Evolutionary conservation across 2,888 invertebrate genomes (phyloP).

Genomic region (Epinotia nisella): DNA sequence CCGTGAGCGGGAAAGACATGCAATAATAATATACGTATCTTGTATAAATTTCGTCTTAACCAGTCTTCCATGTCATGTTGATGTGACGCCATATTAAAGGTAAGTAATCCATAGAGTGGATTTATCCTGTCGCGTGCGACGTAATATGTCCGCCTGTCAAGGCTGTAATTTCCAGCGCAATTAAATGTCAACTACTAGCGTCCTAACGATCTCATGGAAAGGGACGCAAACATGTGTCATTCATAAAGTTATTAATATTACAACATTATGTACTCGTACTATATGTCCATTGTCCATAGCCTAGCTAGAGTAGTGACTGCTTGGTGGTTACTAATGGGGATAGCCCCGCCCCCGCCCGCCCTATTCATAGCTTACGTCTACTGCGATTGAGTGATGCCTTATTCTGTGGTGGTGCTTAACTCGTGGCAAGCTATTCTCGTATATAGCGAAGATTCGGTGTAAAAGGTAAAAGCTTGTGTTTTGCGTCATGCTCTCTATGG

Average conservation of each 20-base stretch:
- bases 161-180: conserved; percentile 34
- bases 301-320: no score
- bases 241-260: neutral
- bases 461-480: neutral
- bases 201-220: conserved; percentile 20
- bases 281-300: no score
- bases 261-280: neutral
- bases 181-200: conserved; percentile 21
- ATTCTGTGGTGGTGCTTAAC: no score
- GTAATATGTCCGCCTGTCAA: conserved; percentile 24
- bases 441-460: neutral
- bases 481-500: no score
- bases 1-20: no score
- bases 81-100: neutral
- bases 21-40: no score
- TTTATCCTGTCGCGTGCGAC: neutral
- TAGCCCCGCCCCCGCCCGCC: no score
- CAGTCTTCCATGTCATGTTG: neutral
- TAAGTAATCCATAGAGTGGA: neutral
- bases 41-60: no score
- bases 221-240: neutral
- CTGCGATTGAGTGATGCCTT: no score
- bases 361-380: no score
- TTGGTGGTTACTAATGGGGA: no score
- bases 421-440: neutral